Percentiles rank a stretch among this genome's conserved stretches.
These are phyloP conservation scores for Selenia dentaria DNA, from an alignment of 2,888 invertebrate species.

Conservation along the genomic window DNA sequence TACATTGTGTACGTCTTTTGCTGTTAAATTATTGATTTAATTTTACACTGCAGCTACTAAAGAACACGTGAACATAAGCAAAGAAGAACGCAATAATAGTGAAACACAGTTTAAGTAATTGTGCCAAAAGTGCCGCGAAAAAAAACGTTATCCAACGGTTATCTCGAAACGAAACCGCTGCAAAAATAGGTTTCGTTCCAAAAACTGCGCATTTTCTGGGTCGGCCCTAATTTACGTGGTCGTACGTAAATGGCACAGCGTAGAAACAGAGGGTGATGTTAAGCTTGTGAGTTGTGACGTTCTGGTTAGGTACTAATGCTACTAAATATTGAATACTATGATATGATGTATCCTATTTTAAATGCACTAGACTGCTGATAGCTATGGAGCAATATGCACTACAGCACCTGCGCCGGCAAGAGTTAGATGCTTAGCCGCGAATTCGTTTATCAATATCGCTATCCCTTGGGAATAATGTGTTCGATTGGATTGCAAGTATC, in stretches of 20 bases:
- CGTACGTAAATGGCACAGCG: conserved; percentile 16
- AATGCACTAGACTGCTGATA: no score
- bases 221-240: conserved; percentile 32
- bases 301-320: no score
- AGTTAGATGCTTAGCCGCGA: no score
- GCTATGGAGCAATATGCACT: no score
- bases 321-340: no score
- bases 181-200: conserved; percentile 31
- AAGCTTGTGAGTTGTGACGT: no score
- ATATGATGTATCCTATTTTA: no score
- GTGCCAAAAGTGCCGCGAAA: conserved; percentile 25
- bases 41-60: neutral
- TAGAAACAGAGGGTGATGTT: conserved; percentile 1
- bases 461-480: no score
- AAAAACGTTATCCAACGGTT: conserved; percentile 29
- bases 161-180: conserved; percentile 34
- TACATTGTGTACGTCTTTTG: neutral
- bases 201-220: conserved; percentile 32
- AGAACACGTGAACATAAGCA: neutral
- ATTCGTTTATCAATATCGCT: no score
- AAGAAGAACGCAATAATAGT: conserved; percentile 3
- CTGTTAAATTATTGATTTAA: neutral
- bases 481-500: no score
- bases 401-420: no score
- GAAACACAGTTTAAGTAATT: conserved; percentile 29